Conservation (phyloP, 2,113 vertebrate species). For the Struthio camelus region DNA sequence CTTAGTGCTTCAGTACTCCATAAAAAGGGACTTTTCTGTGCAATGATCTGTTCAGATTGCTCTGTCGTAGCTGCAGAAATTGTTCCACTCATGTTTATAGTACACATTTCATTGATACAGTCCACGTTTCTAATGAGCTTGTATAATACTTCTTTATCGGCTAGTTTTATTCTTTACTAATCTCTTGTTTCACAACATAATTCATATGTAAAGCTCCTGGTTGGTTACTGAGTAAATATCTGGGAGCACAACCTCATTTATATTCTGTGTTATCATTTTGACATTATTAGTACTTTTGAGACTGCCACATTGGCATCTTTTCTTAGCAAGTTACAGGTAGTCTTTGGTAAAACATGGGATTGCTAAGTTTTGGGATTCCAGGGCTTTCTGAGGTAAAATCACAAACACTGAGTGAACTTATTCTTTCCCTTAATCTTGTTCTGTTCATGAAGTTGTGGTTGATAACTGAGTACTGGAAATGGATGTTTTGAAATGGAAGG, state of each 20-base stretch:
- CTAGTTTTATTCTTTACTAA: neutral
- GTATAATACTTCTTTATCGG: neutral
- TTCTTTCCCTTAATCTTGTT: neutral
- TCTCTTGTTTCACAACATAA: neutral
- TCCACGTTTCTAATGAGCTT: neutral
- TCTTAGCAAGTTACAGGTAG: neutral
- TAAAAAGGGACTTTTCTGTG: neutral
- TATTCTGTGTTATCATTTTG: neutral
- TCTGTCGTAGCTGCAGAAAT: neutral
- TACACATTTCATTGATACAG: neutral
- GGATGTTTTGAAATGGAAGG: neutral
- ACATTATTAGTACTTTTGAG: neutral
- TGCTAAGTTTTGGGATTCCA: neutral
- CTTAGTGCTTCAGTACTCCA: neutral
- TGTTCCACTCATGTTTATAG: neutral
- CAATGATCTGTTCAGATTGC: neutral
- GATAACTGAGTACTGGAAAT: neutral
- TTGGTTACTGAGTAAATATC: neutral
- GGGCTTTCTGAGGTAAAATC: neutral
- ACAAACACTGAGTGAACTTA: neutral
- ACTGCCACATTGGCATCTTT: neutral
- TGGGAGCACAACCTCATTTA: neutral
- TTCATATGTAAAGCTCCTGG: neutral
- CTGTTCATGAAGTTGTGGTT: neutral
- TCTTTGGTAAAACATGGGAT: neutral